Percentiles rank a stretch among this genome's conserved stretches.
Evolutionary conservation across 2,888 invertebrate species (phyloP).

Genomic region (Neoaliturus tenellus): DNA sequence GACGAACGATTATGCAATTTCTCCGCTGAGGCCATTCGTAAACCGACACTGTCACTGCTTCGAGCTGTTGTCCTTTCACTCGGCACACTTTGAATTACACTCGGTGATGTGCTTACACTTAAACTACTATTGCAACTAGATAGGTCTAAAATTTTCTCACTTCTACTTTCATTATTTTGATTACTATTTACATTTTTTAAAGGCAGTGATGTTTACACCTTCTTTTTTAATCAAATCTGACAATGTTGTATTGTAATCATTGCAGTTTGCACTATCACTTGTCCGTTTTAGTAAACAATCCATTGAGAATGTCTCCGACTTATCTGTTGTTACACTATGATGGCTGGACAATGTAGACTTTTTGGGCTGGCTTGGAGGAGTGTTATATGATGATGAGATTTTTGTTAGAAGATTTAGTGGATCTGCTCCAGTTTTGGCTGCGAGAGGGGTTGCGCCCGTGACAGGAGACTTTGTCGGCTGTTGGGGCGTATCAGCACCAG

Average conservation of each 20-base stretch:
- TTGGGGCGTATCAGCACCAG: neutral
- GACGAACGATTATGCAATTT: neutral
- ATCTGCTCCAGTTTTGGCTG: constrained; percentile 5
- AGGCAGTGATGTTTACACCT: constrained; percentile 46
- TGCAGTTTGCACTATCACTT: neutral
- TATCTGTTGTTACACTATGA: neutral
- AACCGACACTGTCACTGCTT: constrained; percentile 17
- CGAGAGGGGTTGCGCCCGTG: neutral
- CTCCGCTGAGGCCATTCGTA: neutral
- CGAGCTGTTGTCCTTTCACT: constrained; percentile 38
- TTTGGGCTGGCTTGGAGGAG: neutral
- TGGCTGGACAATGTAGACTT: neutral
- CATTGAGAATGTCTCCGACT: constrained; percentile 43
- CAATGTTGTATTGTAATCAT: constrained; percentile 18
- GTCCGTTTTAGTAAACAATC: constrained; percentile 38
- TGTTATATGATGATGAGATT: constrained; percentile 20
- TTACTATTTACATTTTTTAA: constrained; percentile 43
- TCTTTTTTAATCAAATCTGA: constrained; percentile 45
- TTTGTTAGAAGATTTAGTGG: constrained; percentile 45
- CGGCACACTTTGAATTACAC: constrained; percentile 31
- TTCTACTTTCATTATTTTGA: constrained; percentile 20
- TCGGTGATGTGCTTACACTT: neutral
- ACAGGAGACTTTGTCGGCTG: neutral
- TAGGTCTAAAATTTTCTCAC: constrained; percentile 54
- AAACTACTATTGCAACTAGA: constrained; percentile 47